Evolutionary conservation across 2,113 vertebrate genomes (phyloP), one percentile per base, ranked within the genome.

Genomic region (Pipra filicauda): DNA sequence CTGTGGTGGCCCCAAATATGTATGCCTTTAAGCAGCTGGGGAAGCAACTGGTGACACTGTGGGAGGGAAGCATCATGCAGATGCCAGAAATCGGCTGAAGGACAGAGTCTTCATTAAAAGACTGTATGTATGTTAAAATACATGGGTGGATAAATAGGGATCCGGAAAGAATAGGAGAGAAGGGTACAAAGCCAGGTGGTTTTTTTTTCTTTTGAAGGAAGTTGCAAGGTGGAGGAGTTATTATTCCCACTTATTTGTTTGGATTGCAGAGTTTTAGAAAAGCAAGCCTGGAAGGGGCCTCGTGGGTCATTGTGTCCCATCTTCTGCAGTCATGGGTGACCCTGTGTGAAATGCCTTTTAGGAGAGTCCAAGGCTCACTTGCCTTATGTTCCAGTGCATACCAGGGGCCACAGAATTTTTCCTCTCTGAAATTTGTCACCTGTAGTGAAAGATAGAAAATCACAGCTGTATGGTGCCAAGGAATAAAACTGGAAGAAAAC

Each of bases 31-130:
- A 81, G 51, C 85, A 94, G 73, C 80, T 95, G 88, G 51, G 39
- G 26, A 70, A 88, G 79, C 94, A 96, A 76, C 76, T 92, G 89
- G 65, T 89, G 30, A 22, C 80, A 65, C 52, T 65, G 73, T 88
- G 57, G 76, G 80, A 80, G 64, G 15, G 51, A 8, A 28, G 33
- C 44, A n/a, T 90, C 71, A 58, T 39, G 20, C 62, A 83, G 46
- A 59, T 94, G 62, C 58, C 16, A 14, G 82, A 83, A 85, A 88
- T 33, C 5, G 0, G 17, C 78, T 57, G 78, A 93, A 93, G 71
- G 78, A 85, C 78, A 90, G 35, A 85, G 19, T 52, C 62, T 65
- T 75, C 74, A 37, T 93, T 90, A 73, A 73, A 88, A 83, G 39
- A 49, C 19, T 10, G 0, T 51, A 17, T 64, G 21, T 59, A 12